Conservation (phyloP, 2,113 vertebrate species). For the Emydura subglobosa region DNA sequence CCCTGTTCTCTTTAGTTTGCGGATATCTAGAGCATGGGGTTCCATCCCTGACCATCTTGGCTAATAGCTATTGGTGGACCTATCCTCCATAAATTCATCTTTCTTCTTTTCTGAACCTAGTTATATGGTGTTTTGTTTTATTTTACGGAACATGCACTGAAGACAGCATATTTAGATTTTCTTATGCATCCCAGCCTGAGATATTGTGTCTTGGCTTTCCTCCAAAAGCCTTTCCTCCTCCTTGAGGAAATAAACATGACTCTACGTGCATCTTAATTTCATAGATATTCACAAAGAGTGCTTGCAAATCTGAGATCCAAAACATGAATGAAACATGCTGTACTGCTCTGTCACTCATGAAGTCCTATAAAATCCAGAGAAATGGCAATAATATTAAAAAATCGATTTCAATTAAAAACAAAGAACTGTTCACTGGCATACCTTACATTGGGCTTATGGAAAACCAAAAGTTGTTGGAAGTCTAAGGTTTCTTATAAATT, state of each 20-base stretch:
- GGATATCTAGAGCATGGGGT: background rate
- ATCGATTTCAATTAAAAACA: conserved; percentile 52
- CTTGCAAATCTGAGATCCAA: background rate
- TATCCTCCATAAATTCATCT: background rate
- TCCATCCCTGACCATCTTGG: background rate
- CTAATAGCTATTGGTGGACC: background rate
- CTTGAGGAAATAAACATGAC: background rate
- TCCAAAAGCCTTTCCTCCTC: background rate
- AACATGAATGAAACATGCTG: background rate
- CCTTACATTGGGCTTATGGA: background rate
- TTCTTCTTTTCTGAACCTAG: background rate
- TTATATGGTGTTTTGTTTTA: background rate
- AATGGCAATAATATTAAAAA: conserved; percentile 34
- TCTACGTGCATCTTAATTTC: conserved; percentile 16
- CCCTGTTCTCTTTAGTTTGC: background rate
- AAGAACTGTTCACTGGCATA: background rate
- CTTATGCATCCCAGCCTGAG: background rate
- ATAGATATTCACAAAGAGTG: conserved; percentile 11
- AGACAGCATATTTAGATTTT: background rate
- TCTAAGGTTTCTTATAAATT: background rate
- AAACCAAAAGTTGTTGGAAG: background rate
- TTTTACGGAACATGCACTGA: background rate
- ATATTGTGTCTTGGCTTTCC: background rate
- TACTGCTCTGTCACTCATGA: background rate
- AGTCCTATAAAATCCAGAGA: conserved; percentile 3